Conservation (phyloP, 2,797 vertebrate genomes). For the Myotis daubentonii region DNA sequence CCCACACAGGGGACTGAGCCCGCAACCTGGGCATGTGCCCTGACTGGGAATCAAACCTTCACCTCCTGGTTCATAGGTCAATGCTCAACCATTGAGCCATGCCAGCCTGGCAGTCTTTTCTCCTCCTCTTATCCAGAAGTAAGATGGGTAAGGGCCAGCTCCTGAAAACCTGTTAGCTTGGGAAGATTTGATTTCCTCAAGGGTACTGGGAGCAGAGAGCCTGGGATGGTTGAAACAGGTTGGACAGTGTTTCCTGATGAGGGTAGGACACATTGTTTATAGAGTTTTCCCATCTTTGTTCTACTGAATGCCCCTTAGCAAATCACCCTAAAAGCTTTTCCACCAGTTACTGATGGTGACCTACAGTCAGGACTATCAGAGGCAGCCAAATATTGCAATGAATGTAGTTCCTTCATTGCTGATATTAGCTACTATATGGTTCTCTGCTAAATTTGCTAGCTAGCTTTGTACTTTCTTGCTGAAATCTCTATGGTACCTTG, state of each 20-base stretch:
- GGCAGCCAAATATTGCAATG: background rate
- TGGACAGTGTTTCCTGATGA: background rate
- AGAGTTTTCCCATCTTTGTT: constrained; percentile 46
- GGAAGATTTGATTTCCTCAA: constrained; percentile 18
- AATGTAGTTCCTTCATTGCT: background rate
- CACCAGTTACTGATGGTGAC: background rate
- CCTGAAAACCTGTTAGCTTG: constrained; percentile 19
- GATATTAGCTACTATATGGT: background rate
- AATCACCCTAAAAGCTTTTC: background rate
- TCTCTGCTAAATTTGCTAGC: background rate
- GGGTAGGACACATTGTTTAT: background rate
- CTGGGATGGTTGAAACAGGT: background rate
- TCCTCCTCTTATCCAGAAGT: background rate
- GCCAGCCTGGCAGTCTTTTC: background rate
- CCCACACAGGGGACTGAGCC: too few relatives aligned
- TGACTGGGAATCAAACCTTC: too few relatives aligned
- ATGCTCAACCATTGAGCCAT: too few relatives aligned
- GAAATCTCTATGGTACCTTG: background rate
- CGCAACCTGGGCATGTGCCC: too few relatives aligned
- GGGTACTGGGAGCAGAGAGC: background rate
- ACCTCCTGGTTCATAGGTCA: too few relatives aligned
- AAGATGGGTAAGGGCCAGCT: background rate
- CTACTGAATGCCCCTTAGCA: background rate
- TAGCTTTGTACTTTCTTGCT: constrained; percentile 40
- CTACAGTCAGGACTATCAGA: background rate